A percentile compares a stretch with the other conserved stretches of the same genome.
These are phyloP conservation scores for Lottia scabra DNA, from an alignment of 2,888 invertebrate species.

Conservation along the genomic window DNA sequence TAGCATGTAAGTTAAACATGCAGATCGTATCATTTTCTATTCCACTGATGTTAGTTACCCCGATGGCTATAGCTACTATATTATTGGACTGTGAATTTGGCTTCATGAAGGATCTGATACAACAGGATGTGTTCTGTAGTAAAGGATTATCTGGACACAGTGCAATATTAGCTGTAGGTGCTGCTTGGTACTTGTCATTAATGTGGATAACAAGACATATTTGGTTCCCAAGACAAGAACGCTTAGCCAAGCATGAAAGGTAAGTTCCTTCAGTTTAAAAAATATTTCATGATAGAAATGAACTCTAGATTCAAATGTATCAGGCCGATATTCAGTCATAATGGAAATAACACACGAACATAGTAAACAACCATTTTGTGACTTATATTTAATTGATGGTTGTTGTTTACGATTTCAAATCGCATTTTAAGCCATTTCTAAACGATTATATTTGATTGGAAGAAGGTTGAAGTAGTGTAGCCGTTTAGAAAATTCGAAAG, in stretches of 20 bases:
- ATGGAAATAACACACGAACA: no score
- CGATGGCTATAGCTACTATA: constrained; percentile 45
- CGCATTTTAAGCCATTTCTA: no score
- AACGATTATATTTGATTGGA: no score
- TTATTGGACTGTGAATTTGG: constrained; percentile 28
- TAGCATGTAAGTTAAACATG: constrained; percentile 71
- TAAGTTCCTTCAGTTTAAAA: constrained; percentile 18
- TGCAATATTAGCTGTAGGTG: constrained; percentile 28
- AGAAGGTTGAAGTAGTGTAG: no score
- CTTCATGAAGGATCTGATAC: not conserved
- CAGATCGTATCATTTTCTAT: constrained; percentile 69
- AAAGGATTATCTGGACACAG: not conserved
- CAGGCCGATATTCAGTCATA: no score
- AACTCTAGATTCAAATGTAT: not conserved
- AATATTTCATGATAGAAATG: not conserved
- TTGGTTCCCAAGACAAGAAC: constrained; percentile 56
- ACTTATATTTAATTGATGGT: no score
- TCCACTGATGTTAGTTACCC: constrained; percentile 68
- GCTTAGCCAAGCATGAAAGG: constrained; percentile 60
- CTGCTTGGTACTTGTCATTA: constrained; percentile 53
- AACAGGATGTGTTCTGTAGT: not conserved
- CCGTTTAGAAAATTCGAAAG: no score
- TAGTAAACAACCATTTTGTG: no score
- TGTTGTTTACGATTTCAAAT: no score
- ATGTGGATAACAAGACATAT: constrained; percentile 62